Evolutionary conservation across 2,797 vertebrate species (phyloP).

Genomic region (Cossypha polioptera): DNA sequence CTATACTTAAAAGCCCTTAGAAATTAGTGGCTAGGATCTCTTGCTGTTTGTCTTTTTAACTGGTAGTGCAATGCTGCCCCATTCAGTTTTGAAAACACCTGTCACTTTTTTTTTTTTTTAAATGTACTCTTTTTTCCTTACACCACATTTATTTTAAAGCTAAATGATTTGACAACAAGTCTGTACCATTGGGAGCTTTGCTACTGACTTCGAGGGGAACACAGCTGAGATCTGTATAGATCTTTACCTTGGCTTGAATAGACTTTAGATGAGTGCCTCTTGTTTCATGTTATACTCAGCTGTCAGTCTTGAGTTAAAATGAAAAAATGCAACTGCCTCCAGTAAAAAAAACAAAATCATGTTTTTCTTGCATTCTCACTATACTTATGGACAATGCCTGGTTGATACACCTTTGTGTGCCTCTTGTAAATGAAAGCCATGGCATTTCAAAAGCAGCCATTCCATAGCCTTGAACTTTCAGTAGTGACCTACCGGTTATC

Average conservation of each 20-base stretch:
- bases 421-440: not conserved
- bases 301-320: slow-evolving; percentile 61
- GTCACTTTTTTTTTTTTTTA: not conserved
- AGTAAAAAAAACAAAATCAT: not conserved
- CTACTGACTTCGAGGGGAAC: not conserved
- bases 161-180: slow-evolving; percentile 4
- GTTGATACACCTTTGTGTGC: not conserved
- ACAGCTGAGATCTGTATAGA: not conserved
- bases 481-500: not conserved
- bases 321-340: slow-evolving; percentile 30
- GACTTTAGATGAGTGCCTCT: not conserved
- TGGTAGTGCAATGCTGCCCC: not conserved
- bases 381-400: not conserved
- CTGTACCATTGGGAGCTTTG: not conserved
- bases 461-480: not conserved
- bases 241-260: not conserved
- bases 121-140: not conserved
- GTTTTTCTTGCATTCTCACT: not conserved
- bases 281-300: slow-evolving; percentile 35
- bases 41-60: not conserved
- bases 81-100: slow-evolving; percentile 5
- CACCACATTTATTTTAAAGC: not conserved
- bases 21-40: not conserved
- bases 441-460: not conserved
- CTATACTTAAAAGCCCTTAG: not conserved